A percentile compares a stretch with the other conserved stretches of the same genome.
phyloP scores from a whole-genome alignment of 2,113 vertebrate genomes.

The Plecturocebus donacophilus region DNA sequence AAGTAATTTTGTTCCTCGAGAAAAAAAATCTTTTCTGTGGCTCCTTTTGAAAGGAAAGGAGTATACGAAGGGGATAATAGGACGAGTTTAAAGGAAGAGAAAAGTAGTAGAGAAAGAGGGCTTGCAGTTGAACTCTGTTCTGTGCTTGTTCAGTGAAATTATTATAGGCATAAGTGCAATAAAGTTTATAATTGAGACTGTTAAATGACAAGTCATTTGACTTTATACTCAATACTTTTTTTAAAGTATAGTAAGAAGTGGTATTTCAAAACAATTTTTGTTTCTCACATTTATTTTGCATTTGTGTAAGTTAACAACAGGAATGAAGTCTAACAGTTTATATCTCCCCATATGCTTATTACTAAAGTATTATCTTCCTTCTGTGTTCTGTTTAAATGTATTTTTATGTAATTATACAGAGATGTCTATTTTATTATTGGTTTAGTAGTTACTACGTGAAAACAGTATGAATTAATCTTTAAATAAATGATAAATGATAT shows the following conservation, averaged over 20 bases:
- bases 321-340: slow-evolving; percentile 35
- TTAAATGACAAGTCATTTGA: slow-evolving; percentile 73
- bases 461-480: slow-evolving; percentile 23
- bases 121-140: slow-evolving; percentile 45
- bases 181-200: slow-evolving; percentile 61
- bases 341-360: slow-evolving; percentile 4
- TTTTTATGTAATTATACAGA: slow-evolving; percentile 50
- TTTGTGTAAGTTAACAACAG: slow-evolving; percentile 52
- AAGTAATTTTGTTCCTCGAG: not conserved
- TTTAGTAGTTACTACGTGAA: slow-evolving; percentile 27
- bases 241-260: slow-evolving; percentile 62
- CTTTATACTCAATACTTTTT: slow-evolving; percentile 64
- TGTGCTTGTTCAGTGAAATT: slow-evolving; percentile 65
- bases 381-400: not conserved
- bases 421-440: slow-evolving; percentile 37
- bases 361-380: slow-evolving; percentile 12
- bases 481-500: slow-evolving; percentile 25
- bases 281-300: slow-evolving; percentile 66
- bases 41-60: slow-evolving; percentile 10
- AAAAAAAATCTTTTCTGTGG: not conserved
- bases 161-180: slow-evolving; percentile 41
- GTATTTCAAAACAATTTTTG: slow-evolving; percentile 60
- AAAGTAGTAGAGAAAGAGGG: not conserved
- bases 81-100: not conserved
- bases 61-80: not conserved